Evolutionary conservation across 2,888 invertebrate genomes (phyloP).

Genomic region (Yponomeuta sedellus): DNA sequence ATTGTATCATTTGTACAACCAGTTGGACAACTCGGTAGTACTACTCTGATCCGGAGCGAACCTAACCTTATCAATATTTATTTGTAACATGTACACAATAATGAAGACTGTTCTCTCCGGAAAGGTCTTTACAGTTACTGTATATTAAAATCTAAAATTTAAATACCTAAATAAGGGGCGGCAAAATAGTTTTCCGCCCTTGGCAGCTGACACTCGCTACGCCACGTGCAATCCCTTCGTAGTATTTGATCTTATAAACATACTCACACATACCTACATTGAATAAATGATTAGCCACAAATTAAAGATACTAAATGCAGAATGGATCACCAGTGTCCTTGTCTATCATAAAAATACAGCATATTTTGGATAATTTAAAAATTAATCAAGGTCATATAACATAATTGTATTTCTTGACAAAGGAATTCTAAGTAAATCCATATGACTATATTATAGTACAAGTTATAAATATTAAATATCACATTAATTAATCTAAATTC

Average conservation of each 20-base stretch:
- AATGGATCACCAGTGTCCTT: not conserved
- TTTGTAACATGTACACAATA: too few relatives aligned
- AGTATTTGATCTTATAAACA: not conserved
- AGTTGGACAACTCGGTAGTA: too few relatives aligned
- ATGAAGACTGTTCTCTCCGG: too few relatives aligned
- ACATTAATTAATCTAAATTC: constrained; percentile 68
- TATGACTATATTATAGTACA: constrained; percentile 55
- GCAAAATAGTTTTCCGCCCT: too few relatives aligned
- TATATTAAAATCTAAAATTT: too few relatives aligned
- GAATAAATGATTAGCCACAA: not conserved
- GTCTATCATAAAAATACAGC: not conserved
- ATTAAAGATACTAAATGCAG: not conserved
- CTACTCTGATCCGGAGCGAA: too few relatives aligned
- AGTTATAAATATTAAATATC: constrained; percentile 73
- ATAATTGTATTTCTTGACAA: not conserved
- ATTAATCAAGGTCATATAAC: not conserved
- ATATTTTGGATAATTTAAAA: not conserved
- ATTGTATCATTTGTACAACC: too few relatives aligned
- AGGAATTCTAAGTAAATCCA: constrained; percentile 40
- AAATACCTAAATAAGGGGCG: too few relatives aligned
- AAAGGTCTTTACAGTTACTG: too few relatives aligned
- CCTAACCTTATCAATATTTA: too few relatives aligned
- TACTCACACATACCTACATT: not conserved
- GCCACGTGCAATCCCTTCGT: too few relatives aligned
- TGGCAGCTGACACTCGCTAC: too few relatives aligned